A percentile compares a stretch with the other conserved stretches of the same genome.
Evolutionary conservation across 2,797 vertebrate species (phyloP).

Genomic region (Falco peregrinus): DNA sequence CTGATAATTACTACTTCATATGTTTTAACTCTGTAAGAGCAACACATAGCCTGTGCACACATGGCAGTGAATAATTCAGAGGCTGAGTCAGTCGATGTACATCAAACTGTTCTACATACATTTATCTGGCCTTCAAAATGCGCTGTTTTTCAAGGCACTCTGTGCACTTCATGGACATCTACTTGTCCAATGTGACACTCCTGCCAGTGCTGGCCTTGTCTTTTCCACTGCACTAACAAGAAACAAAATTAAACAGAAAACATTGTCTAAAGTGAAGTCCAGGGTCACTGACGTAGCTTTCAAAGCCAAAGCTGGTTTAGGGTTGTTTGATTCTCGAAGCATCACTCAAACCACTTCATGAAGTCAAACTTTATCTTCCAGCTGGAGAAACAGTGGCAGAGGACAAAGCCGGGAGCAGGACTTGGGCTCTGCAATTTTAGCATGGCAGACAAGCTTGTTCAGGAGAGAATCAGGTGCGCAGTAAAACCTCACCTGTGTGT

Average conservation of each 20-base stretch:
- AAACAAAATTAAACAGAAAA: not conserved
- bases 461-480: not conserved
- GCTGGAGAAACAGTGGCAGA: not conserved
- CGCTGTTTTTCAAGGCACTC: not conserved
- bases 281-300: not conserved
- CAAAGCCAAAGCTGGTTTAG: not conserved
- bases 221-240: not conserved
- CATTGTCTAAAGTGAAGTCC: not conserved
- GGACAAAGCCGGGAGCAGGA: not conserved
- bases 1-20: slow-evolving; percentile 16
- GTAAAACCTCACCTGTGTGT: not conserved
- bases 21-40: not conserved
- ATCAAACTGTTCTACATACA: not conserved
- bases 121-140: not conserved
- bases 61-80: not conserved
- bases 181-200: not conserved
- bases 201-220: not conserved
- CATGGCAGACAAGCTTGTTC: not conserved
- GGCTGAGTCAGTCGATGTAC: not conserved
- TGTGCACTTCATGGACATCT: not conserved
- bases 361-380: not conserved
- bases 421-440: not conserved
- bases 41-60: not conserved
- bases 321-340: not conserved
- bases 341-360: not conserved